Evolutionary conservation across 2,113 vertebrate genomes (phyloP), one percentile per base, ranked within the genome.

Genomic region (Phodopus roborovskii): DNA sequence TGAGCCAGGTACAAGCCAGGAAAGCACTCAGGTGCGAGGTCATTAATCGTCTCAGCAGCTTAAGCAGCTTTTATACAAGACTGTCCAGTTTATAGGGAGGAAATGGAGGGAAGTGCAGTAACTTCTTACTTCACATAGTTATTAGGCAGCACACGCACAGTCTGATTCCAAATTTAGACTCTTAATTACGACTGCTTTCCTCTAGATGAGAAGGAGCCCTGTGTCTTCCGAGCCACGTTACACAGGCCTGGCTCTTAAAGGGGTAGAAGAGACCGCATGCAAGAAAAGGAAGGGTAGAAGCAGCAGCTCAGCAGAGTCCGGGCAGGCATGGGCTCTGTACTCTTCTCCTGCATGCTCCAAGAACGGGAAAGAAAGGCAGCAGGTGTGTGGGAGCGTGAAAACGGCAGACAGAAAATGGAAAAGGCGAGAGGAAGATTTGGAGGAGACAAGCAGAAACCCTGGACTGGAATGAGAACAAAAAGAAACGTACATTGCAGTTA

Each of bases 401-500:
- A 33, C 22, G 73, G 88, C 24, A 56, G 45, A 78, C 66, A 48
- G 26, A 45, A 71, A 88, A 4, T 12, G 71, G 64, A 70, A 82
- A 5, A 39, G 78, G 5, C 74, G 93, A 79, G 30, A 56, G 56
- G 86, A 97, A 74, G 13, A 91, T 1, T 62, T 64, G 50, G 50
- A 45, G 50, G 79, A 97, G 17, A 88, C 30, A 66, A 53, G 83
- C 9, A 78, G 90, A 88, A 91, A 45, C 30, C 94, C 91, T 84
- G 19, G 17, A 36, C 48, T 0, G 22, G 89, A 79, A 94, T 53
- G 81, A 94, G n/a, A 26, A 64, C 22, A 60, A 83, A 24, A 30
- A 83, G 11, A 50, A 30, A 73, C 95, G n/a, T 4, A 20, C 17
- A 39, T 70, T 48, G 50, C 91, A 28, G 82, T 86, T 66, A 86